Base-by-base conservation (phyloP, 2,797 vertebrate genomes). In the Fistularia tabacaria region DNA sequence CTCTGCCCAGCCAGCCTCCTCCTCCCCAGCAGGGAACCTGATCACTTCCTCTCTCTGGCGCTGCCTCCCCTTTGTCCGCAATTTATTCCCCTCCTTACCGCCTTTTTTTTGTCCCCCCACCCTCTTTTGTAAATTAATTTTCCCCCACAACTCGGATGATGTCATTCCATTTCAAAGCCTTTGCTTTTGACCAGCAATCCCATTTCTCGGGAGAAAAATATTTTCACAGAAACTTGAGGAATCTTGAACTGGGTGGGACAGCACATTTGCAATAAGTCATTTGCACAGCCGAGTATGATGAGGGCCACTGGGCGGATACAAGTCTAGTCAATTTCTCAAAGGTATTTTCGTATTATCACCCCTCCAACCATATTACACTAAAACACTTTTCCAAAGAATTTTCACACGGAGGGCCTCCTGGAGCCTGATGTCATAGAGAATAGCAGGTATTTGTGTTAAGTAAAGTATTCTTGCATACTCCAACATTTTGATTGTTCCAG, bases 281-380 rank as follows among this genome's bases (percentile, higher is more conserved):
- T 80, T 82, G 48, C 66, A 25, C 77, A 82, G 69, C 68, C 78
- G 73, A 51, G 62, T 14, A 49, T 52, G 1, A 63, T 14, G 14
- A 14, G 44, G 37, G 49, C 57, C 43, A 66, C 14, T 58, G 59
- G 62, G 56, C 68, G 73, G 57, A 74, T 36, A 37, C 14, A 40
- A 69, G 64, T 55, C 51, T 66, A 58, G 73, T 59, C 44, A 25
- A 25, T 25, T 25, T 25, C 5, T 25, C 25, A 5, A 25, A n/a
- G n/a, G 25, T 25, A 25, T 25, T 25, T 25, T 25, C 5, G 25
- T 25, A 25, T 25, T 25, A 25, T 25, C 25, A 25, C 2, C 25
- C 25, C 25, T n/a, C 25, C 25, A 25, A 25, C 25, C 25, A 25
- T 5, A 25, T 2, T 5, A 25, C 25, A 3, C 25, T 25, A 2